Conservation (phyloP, 2,797 vertebrate genomes). For the Cynopterus sphinx region DNA sequence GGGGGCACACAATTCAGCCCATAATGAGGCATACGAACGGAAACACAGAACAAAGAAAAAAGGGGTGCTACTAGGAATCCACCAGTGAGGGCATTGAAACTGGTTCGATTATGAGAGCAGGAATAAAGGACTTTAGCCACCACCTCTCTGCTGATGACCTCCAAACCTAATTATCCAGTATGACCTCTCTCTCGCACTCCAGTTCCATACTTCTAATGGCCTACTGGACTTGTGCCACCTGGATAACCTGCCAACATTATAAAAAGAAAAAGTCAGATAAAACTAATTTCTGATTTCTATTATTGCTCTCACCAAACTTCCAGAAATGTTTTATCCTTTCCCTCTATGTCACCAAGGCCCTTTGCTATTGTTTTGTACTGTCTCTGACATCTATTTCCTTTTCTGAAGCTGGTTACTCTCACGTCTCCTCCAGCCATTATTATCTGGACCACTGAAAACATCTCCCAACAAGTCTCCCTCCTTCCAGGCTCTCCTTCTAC, state of each 20-base stretch:
- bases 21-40: background rate
- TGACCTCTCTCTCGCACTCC: background rate
- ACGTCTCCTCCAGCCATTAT: background rate
- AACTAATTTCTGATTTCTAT: conserved; percentile 15
- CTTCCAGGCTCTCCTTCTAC: background rate
- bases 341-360: background rate
- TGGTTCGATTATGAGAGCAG: background rate
- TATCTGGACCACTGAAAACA: background rate
- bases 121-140: background rate
- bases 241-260: conserved; percentile 30
- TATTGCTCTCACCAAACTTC: background rate
- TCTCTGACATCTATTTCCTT: background rate
- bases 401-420: background rate
- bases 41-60: background rate
- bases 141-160: background rate
- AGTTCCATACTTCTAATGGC: background rate
- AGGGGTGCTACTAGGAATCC: background rate
- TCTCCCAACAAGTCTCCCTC: background rate
- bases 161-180: background rate
- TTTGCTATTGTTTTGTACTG: background rate
- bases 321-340: background rate
- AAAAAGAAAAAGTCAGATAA: background rate
- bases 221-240: background rate
- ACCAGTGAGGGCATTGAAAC: background rate
- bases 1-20: background rate